Percentiles rank a stretch among this genome's conserved stretches.
phyloP scores from a whole-genome alignment of 2,113 vertebrate species.

The Balaenoptera acutorostrata region DNA sequence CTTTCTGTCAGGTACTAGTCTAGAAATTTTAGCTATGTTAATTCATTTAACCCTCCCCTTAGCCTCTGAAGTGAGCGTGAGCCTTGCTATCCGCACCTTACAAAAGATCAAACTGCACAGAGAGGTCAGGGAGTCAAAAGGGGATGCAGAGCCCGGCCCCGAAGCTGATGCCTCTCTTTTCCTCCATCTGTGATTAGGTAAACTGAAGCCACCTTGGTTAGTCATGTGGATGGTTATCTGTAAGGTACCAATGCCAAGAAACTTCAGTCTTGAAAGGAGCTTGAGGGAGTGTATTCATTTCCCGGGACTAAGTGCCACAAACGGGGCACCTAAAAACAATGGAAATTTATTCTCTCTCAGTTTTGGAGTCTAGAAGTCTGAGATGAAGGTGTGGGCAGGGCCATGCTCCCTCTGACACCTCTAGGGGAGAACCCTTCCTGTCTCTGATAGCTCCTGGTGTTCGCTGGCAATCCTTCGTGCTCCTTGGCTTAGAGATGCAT shows the following conservation, averaged over 20 bases:
- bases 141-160: background rate
- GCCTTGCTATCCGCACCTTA: background rate
- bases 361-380: background rate
- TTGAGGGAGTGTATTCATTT: background rate
- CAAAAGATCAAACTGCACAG: background rate
- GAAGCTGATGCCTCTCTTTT: background rate
- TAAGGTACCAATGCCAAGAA: background rate
- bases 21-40: background rate
- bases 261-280: background rate
- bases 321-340: background rate
- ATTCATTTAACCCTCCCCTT: background rate
- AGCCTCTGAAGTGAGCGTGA: background rate
- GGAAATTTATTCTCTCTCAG: background rate
- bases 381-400: background rate
- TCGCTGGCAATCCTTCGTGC: fast-evolving
- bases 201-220: background rate
- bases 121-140: background rate
- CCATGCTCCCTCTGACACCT: fast-evolving
- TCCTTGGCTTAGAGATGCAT: background rate
- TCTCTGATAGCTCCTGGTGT: background rate
- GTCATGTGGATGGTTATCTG: background rate
- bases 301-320: background rate
- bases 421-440: background rate
- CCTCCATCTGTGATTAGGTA: background rate
- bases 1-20: background rate